These are phyloP conservation scores for Oithona nana DNA, from an alignment of 2,888 invertebrate genomes.

Conservation along the genomic window DNA sequence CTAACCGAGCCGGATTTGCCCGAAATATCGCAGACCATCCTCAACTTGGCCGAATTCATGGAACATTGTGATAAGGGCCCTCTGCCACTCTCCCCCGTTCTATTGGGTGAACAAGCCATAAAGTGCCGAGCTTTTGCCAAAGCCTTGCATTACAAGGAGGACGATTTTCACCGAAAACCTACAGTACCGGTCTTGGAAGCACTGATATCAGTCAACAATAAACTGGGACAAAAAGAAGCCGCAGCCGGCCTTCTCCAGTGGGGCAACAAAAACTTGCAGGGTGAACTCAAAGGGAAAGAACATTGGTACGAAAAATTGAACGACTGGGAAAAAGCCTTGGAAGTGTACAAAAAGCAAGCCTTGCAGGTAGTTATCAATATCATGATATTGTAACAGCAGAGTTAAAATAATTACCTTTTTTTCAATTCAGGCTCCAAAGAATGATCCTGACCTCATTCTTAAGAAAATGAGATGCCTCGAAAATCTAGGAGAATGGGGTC, in stretches of 20 bases:
- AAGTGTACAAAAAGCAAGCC: conserved; percentile 60
- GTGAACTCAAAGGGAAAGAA: conserved; percentile 41
- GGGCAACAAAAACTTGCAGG: conserved; percentile 18
- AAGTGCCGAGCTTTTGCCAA: conserved; percentile 69
- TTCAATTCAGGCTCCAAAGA: conserved; percentile 27
- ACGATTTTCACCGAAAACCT: conserved; percentile 67
- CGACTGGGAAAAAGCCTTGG: conserved; percentile 91
- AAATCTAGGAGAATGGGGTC: conserved; percentile 85
- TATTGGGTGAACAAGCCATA: conserved; percentile 83
- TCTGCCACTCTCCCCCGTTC: conserved; percentile 63
- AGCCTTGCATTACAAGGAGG: conserved; percentile 72
- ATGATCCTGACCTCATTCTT: conserved; percentile 60
- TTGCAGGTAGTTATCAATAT: no score
- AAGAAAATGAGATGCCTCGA: conserved; percentile 92
- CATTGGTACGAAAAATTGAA: conserved; percentile 97
- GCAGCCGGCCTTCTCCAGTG: conserved; percentile 48
- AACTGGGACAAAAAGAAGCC: conserved; percentile 92
- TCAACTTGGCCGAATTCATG: conserved; percentile 97
- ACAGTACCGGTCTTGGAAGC: conserved; percentile 77
- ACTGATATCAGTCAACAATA: conserved; percentile 89
- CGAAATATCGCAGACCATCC: conserved; percentile 82
- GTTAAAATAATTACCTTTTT: no score
- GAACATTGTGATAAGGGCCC: conserved; percentile 79
- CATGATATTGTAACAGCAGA: no score
- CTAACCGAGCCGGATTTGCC: conserved; percentile 79